A percentile compares a stretch with the other conserved stretches of the same genome.
These are phyloP conservation scores for Eilema depressum DNA, from an alignment of 2,888 invertebrate genomes.

Conservation along the genomic window DNA sequence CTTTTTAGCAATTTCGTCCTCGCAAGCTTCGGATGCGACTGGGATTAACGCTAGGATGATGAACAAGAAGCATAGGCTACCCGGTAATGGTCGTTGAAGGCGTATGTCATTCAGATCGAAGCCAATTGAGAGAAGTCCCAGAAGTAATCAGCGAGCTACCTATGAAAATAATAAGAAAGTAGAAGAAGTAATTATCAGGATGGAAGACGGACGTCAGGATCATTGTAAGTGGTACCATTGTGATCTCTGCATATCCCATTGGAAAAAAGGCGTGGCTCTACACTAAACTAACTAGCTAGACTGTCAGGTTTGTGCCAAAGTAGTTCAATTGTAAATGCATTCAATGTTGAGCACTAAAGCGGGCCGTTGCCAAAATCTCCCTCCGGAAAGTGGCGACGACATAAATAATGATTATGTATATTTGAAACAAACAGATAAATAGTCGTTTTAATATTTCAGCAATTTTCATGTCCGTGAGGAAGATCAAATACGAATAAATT, in stretches of 20 bases:
- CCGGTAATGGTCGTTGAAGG: too few relatives aligned
- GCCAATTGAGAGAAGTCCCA: too few relatives aligned
- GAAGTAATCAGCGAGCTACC: too few relatives aligned
- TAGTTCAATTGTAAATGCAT: background rate
- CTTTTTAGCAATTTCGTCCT: too few relatives aligned
- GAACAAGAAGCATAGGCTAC: too few relatives aligned
- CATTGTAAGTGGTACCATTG: background rate
- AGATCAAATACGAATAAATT: too few relatives aligned
- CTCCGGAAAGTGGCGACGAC: slow-evolving; percentile 42
- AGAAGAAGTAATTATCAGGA: too few relatives aligned
- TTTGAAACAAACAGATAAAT: slow-evolving; percentile 28
- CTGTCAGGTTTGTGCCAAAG: background rate
- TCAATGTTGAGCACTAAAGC: slow-evolving; percentile 34
- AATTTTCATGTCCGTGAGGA: background rate
- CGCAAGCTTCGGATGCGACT: too few relatives aligned
- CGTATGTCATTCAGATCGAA: too few relatives aligned
- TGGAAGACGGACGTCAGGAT: background rate
- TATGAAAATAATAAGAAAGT: too few relatives aligned
- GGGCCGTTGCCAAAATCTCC: slow-evolving; percentile 50
- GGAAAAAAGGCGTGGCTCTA: background rate
- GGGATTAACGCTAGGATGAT: too few relatives aligned
- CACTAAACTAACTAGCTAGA: background rate
- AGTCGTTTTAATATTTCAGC: background rate
- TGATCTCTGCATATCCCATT: background rate
- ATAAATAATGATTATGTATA: slow-evolving; percentile 44